These are phyloP conservation scores for Ptyas mucosa DNA, from an alignment of 2,113 vertebrate species.

Conservation along the genomic window DNA sequence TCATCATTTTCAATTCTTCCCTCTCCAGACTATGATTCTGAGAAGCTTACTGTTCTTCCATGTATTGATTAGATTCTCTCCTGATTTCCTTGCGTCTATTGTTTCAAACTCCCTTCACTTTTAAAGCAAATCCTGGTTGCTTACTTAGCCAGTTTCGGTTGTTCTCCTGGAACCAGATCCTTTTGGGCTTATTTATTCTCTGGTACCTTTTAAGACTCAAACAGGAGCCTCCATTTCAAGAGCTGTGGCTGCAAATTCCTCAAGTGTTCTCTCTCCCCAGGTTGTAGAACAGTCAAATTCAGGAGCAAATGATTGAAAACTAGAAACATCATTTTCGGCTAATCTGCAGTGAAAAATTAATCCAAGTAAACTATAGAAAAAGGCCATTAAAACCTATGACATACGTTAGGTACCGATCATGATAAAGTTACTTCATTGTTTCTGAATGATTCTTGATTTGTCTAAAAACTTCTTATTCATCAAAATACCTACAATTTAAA, in stretches of 20 bases:
- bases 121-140: background rate
- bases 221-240: background rate
- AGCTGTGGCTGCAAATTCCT: background rate
- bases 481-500: background rate
- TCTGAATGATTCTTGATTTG: background rate
- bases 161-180: background rate
- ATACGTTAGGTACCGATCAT: background rate
- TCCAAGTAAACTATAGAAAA: background rate
- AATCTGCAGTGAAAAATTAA: background rate
- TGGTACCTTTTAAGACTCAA: background rate
- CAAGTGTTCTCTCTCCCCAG: background rate
- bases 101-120: background rate
- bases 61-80: background rate
- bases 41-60: background rate
- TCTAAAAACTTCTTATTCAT: background rate
- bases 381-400: background rate
- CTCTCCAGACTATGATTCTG: background rate
- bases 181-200: background rate
- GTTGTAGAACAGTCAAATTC: background rate
- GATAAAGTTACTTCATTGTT: background rate
- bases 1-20: background rate
- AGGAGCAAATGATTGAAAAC: background rate
- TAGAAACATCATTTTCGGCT: background rate
- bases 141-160: background rate
- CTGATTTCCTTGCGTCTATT: background rate